Evolutionary conservation across 2,113 vertebrate genomes (phyloP).

Genomic region (Azemiops feae): DNA sequence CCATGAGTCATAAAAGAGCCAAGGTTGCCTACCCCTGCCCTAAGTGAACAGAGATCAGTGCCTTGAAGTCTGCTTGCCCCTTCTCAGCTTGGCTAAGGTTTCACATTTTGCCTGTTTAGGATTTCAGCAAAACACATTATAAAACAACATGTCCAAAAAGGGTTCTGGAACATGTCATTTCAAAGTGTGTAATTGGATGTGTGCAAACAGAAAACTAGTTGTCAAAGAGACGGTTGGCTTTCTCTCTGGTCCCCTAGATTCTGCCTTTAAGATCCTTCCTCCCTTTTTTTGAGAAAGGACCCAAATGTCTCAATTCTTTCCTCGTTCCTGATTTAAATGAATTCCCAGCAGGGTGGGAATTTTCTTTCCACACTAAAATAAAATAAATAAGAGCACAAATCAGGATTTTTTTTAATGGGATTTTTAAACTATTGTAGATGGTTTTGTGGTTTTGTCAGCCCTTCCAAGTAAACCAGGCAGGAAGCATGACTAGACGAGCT

Average conservation of each 20-base stretch:
- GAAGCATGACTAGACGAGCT: background rate
- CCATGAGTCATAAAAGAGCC: no score
- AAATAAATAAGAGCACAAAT: background rate
- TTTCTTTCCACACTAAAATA: background rate
- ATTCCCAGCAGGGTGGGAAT: background rate
- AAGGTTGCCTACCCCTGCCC: no score
- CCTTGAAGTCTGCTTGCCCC: background rate
- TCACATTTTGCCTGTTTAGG: background rate
- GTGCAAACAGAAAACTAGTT: background rate
- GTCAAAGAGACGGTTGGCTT: background rate
- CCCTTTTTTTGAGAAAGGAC: background rate
- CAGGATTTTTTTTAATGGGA: background rate
- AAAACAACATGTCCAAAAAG: background rate
- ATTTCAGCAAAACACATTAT: background rate
- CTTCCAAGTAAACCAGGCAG: background rate
- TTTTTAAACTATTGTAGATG: background rate
- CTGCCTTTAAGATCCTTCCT: background rate
- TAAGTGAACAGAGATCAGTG: background rate
- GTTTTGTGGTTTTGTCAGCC: background rate
- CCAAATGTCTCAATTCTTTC: background rate
- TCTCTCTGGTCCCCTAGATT: background rate
- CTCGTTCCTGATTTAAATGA: background rate
- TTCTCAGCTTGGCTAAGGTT: background rate
- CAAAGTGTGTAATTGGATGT: background rate
- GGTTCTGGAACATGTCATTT: background rate